These are phyloP conservation scores for Larimichthys crocea DNA, from an alignment of 2,113 vertebrate genomes.

Conservation along the genomic window DNA sequence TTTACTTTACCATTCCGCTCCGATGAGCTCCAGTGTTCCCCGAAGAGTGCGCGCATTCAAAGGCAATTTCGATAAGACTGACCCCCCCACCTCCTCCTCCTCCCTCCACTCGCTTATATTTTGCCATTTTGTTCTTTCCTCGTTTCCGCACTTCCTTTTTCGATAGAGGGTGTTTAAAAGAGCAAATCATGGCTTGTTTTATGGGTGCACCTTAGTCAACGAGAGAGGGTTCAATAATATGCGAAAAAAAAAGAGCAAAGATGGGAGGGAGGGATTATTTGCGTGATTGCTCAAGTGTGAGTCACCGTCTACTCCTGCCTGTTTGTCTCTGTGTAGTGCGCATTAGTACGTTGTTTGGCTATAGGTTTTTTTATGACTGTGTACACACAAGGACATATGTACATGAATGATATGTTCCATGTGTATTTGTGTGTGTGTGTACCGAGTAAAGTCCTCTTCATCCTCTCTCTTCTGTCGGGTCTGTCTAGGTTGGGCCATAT, in stretches of 20 bases:
- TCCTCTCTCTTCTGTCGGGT: slow-evolving; percentile 95
- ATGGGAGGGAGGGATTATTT: slow-evolving; percentile 43
- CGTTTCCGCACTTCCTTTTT: slow-evolving; percentile 56
- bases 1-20: slow-evolving; percentile 78
- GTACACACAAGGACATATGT: background rate
- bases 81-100: slow-evolving; percentile 28
- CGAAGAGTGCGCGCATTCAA: slow-evolving; percentile 73
- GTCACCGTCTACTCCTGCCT: slow-evolving; percentile 30
- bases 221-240: slow-evolving; percentile 52
- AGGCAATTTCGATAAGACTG: slow-evolving; percentile 81
- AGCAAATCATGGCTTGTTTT: slow-evolving; percentile 68
- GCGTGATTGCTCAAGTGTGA: slow-evolving; percentile 56
- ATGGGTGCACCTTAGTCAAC: slow-evolving; percentile 56
- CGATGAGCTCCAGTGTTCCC: slow-evolving; percentile 70
- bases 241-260: slow-evolving; percentile 35
- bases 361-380: background rate
- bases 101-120: slow-evolving; percentile 49
- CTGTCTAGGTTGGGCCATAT: slow-evolving; percentile 95
- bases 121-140: slow-evolving; percentile 60
- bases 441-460: slow-evolving; percentile 97
- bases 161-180: slow-evolving; percentile 64
- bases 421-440: slow-evolving; percentile 1
- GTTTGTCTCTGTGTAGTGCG: slow-evolving; percentile 5
- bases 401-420: background rate
- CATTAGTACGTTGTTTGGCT: background rate